These are phyloP conservation scores for Drosophila leonis DNA, from an alignment of 2,888 invertebrate species.

Conservation along the genomic window DNA sequence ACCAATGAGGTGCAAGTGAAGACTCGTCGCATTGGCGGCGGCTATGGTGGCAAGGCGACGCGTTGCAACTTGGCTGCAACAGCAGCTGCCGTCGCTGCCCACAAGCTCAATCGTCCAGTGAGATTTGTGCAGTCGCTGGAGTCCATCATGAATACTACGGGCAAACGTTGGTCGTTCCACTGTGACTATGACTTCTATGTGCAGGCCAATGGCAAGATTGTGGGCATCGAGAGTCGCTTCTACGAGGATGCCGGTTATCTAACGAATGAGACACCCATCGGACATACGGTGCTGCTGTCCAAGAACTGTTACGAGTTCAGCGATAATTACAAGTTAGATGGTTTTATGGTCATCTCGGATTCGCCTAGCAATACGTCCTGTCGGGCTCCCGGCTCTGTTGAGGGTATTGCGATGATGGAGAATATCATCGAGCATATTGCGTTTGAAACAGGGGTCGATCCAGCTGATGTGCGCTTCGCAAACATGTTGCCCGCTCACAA, in stretches of 20 bases:
- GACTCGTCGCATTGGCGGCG: constrained; percentile 92
- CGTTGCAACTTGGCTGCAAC: constrained; percentile 87
- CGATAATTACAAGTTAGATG: constrained; percentile 90
- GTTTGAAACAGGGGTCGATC: constrained; percentile 86
- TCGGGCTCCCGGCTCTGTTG: constrained; percentile 88
- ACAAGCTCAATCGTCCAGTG: constrained; percentile 88
- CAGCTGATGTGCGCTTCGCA: constrained; percentile 87
- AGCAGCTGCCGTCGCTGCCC: constrained; percentile 90
- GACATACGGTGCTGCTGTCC: constrained; percentile 74
- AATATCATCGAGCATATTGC: constrained; percentile 89
- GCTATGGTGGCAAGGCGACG: constrained; percentile 91
- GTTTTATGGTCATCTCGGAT: constrained; percentile 89
- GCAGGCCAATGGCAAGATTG: constrained; percentile 88
- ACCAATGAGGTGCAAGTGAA: constrained; percentile 90
- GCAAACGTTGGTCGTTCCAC: constrained; percentile 88
- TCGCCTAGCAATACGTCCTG: constrained; percentile 90
- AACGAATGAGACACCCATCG: constrained; percentile 86
- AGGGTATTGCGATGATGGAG: constrained; percentile 88
- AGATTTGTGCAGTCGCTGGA: constrained; percentile 90
- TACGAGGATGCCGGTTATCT: constrained; percentile 87
- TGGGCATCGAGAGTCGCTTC: constrained; percentile 87
- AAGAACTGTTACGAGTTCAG: constrained; percentile 88
- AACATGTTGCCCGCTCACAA: constrained; percentile 86
- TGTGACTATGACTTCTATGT: constrained; percentile 89
- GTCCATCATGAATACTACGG: constrained; percentile 90